Evolutionary conservation across 2,797 vertebrate genomes (phyloP), one percentile per base, ranked within the genome.

Genomic region (Phrynocephalus vlangalii): DNA sequence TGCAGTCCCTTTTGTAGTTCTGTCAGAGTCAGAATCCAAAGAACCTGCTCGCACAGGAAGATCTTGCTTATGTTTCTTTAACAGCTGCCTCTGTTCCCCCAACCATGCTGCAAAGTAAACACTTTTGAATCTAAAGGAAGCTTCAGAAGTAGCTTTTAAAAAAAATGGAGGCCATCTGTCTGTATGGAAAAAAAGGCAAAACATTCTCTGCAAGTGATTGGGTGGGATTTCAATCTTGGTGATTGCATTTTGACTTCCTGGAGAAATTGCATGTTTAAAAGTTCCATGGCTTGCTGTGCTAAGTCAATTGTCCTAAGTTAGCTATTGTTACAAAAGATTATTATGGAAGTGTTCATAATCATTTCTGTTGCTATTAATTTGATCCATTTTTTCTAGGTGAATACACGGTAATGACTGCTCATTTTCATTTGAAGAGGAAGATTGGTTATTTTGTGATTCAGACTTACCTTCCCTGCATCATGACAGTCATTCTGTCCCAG

Each of bases 371-470:
- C 7, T 87, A 1, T 81, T 90, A 88, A 92, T 6, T 84, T 88
- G 91, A 33, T 95, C 91, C 94, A 84, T 90, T 90, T 85, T 87
- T 79, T 71, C 44, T 95, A 99, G 99, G 99, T 92, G 99, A 99
- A 97, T 99, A 99, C 91, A 99, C 98, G 0, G 99, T 99, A 94
- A 99, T 99, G 99, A 99, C 98, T 0, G 98, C 99, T 96, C 98
- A 99, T 97, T 99, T 99, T 94, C 99, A 99, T 95, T 96, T 99
- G 97, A 99, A 99, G 97, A 98, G 99, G 96, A 99, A 99, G 97
- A 99, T 99, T 72, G 99, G 99, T 86, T 99, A 99, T 96, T 99
- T 99, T 96, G 98, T 99, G 95, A 99, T 99, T 96, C 99, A 99
- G 97, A 99, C 99, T 1, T 99, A 99, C 89, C 97, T 99, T 33